Evolutionary conservation across 2,113 vertebrate species (phyloP).

Genomic region (Morone saxatilis): DNA sequence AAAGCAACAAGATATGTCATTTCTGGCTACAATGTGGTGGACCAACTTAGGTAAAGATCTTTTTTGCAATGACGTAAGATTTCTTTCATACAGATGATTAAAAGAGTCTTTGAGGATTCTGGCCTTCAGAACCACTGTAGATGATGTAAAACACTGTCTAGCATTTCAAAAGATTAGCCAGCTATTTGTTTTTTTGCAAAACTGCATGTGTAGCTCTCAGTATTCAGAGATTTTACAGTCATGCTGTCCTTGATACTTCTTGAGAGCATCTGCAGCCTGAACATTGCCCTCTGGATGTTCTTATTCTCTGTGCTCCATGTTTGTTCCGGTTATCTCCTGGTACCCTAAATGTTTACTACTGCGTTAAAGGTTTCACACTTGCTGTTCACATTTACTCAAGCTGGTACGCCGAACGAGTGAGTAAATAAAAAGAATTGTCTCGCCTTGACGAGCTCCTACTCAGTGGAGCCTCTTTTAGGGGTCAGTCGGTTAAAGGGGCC

Average conservation of each 20-base stretch:
- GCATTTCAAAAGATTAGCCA: too few relatives aligned
- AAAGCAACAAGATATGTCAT: neutral
- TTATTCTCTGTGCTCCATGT: conserved; percentile 7
- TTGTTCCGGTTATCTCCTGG: conserved; percentile 37
- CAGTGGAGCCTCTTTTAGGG: conserved; percentile 58
- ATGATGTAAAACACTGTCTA: neutral
- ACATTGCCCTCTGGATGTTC: conserved; percentile 4
- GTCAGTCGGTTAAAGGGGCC: conserved; percentile 67
- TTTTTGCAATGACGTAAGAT: too few relatives aligned
- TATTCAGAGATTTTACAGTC: neutral
- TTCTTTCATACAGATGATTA: neutral
- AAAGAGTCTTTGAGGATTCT: neutral
- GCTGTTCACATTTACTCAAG: conserved; percentile 51
- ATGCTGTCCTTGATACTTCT: neutral
- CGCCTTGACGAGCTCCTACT: conserved; percentile 45
- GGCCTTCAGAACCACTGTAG: too few relatives aligned
- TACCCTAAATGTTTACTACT: conserved; percentile 48
- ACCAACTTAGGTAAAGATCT: too few relatives aligned
- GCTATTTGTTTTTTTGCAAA: too few relatives aligned
- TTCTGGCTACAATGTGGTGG: neutral
- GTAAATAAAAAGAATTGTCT: conserved; percentile 69
- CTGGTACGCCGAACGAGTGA: conserved; percentile 23
- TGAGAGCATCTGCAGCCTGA: neutral
- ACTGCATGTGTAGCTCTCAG: neutral
- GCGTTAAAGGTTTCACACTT: conserved; percentile 59